Evolutionary conservation across 92 coral and sea anemone species (phyloP).

Genomic region (Umimayanthus chanpuru): DNA sequence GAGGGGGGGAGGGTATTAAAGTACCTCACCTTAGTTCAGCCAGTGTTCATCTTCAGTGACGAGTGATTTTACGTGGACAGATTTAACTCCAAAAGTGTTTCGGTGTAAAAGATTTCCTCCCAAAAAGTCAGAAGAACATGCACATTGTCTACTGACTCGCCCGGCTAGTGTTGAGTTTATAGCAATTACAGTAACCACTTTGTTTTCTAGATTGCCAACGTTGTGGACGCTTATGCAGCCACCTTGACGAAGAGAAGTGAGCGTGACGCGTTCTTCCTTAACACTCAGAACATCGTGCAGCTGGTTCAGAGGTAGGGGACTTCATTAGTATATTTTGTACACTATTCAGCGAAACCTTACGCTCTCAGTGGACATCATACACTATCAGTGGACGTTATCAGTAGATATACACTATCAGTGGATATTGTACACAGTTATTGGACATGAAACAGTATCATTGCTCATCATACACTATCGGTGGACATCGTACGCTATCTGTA

Average conservation of each 20-base stretch:
- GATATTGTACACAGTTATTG: not conserved
- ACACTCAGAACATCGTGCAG: constrained; percentile 95
- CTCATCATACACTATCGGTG: not conserved
- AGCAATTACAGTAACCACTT: not conserved
- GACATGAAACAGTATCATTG: not conserved
- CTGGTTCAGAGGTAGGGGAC: constrained; percentile 87
- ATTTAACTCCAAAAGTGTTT: not conserved
- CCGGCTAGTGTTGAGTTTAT: not conserved
- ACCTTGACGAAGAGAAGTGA: constrained; percentile 90
- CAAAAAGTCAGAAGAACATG: not conserved
- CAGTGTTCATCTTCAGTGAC: not conserved
- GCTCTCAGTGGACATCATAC: constrained; percentile 9
- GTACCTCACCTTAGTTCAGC: not conserved
- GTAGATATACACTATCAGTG: not conserved
- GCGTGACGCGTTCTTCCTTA: constrained; percentile 91
- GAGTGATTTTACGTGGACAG: not conserved
- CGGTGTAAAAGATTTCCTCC: not conserved
- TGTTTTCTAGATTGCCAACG: constrained; percentile 85
- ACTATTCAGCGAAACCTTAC: no score
- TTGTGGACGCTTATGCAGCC: constrained; percentile 97
- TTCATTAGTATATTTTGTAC: no score
- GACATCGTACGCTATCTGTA: not conserved
- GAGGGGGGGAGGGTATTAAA: not conserved
- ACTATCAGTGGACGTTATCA: not conserved
- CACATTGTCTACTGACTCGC: no score